A percentile compares a stretch with the other conserved stretches of the same genome.
Evolutionary conservation across 1,140 invertebrate genomes (phyloP).

Genomic region (Phocides pigmalion): DNA sequence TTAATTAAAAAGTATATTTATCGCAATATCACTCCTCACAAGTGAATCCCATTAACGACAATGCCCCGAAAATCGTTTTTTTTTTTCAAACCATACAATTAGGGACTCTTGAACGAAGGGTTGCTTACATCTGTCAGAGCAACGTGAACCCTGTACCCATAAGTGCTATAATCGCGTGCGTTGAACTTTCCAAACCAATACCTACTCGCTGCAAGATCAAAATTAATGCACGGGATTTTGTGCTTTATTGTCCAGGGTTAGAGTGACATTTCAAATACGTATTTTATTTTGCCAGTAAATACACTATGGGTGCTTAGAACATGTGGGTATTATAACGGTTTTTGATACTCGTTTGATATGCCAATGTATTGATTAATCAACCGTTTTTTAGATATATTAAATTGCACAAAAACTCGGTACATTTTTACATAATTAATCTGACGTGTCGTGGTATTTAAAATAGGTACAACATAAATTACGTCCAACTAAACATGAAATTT

Average conservation of each 20-base stretch:
- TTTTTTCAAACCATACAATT: slow-evolving; percentile 50
- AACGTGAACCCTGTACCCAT: slow-evolving; percentile 21
- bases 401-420: neutral
- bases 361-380: neutral
- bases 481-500: neutral
- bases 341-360: neutral
- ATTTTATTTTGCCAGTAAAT: neutral
- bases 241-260: neutral
- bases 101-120: slow-evolving; percentile 44
- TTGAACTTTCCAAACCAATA: slow-evolving; percentile 12
- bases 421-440: slow-evolving; percentile 3
- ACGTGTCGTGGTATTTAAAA: neutral
- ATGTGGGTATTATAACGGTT: slow-evolving; percentile 15
- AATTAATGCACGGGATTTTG: slow-evolving; percentile 8
- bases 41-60: slow-evolving; percentile 19
- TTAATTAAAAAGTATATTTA: neutral
- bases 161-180: slow-evolving; percentile 24
- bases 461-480: neutral
- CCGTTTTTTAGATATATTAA: neutral
- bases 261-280: neutral
- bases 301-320: neutral
- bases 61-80: slow-evolving; percentile 24
- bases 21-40: slow-evolving; percentile 1
- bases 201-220: neutral
- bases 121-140: slow-evolving; percentile 45